Evolutionary conservation across 2,113 vertebrate species (phyloP).

Genomic region (Tichodroma muraria): DNA sequence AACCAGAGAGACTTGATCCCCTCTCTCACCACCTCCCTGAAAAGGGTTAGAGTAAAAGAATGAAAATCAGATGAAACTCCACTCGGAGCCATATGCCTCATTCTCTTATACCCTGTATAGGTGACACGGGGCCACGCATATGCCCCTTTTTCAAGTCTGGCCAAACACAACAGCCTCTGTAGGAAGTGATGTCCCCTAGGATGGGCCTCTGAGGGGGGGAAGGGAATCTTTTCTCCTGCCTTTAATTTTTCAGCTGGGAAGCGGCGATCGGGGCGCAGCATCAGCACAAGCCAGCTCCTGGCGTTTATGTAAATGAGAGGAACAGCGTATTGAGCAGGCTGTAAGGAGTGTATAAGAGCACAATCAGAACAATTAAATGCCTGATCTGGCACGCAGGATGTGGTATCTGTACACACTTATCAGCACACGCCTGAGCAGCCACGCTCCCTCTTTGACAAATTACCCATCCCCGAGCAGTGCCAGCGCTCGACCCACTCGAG

Average conservation of each 20-base stretch:
- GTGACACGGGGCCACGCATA: fast-evolving
- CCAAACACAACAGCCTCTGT: neutral
- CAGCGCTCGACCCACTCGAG: neutral
- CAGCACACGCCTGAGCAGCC: neutral
- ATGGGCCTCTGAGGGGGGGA: neutral
- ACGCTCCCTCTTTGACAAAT: neutral
- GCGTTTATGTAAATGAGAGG: neutral
- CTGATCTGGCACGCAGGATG: neutral
- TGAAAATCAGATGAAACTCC: neutral
- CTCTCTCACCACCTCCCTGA: neutral
- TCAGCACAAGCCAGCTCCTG: neutral
- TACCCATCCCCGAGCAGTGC: neutral
- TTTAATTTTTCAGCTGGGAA: neutral
- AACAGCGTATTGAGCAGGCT: neutral
- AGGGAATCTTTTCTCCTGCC: neutral
- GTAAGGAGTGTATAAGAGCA: neutral
- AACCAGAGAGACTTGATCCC: neutral
- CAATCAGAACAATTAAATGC: neutral
- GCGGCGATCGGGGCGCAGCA: neutral
- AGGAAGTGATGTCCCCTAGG: neutral
- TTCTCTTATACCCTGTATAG: neutral
- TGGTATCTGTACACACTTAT: neutral
- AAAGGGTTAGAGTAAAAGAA: neutral
- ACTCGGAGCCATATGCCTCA: neutral
- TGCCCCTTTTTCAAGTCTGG: neutral